These are phyloP conservation scores for Sisyra nigra DNA, from an alignment of 2,888 invertebrate species.

Conservation along the genomic window DNA sequence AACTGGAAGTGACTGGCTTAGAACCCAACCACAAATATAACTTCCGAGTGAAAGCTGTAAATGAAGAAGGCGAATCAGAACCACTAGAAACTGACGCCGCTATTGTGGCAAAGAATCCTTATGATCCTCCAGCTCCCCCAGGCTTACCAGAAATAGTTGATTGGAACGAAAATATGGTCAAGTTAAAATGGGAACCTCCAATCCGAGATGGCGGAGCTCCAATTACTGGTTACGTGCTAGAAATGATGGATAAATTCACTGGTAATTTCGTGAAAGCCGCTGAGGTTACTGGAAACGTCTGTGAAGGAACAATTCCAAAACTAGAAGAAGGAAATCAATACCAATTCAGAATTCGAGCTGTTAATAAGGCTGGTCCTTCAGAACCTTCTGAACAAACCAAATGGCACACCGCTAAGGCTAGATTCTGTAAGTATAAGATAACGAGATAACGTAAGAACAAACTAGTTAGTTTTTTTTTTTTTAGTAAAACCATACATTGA, in stretches of 20 bases:
- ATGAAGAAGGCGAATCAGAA: slow-evolving; percentile 94
- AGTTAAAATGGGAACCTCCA: slow-evolving; percentile 82
- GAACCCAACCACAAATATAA: slow-evolving; percentile 93
- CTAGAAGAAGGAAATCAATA: slow-evolving; percentile 90
- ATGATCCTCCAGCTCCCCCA: slow-evolving; percentile 72
- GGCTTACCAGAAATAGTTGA: slow-evolving; percentile 83
- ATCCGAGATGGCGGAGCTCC: slow-evolving; percentile 85
- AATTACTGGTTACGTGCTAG: slow-evolving; percentile 83
- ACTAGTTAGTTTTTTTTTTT: slow-evolving; percentile 15
- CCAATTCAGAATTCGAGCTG: slow-evolving; percentile 84
- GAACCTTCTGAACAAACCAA: slow-evolving; percentile 85
- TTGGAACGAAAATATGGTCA: slow-evolving; percentile 81
- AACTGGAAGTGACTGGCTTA: slow-evolving; percentile 72
- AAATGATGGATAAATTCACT: slow-evolving; percentile 79
- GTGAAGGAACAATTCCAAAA: slow-evolving; percentile 75
- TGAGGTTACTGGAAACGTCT: slow-evolving; percentile 68
- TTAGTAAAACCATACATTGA: slow-evolving; percentile 90
- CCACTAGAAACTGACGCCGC: slow-evolving; percentile 80
- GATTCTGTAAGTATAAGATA: slow-evolving; percentile 55
- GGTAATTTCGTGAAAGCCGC: slow-evolving; percentile 72
- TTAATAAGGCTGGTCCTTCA: slow-evolving; percentile 90
- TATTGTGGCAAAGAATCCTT: slow-evolving; percentile 94
- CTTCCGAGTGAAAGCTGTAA: slow-evolving; percentile 93
- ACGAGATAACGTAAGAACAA: background rate
- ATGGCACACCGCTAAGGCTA: slow-evolving; percentile 77